phyloP scores from a whole-genome alignment of 2,888 invertebrate genomes.

The Eupithecia dodoneata region DNA sequence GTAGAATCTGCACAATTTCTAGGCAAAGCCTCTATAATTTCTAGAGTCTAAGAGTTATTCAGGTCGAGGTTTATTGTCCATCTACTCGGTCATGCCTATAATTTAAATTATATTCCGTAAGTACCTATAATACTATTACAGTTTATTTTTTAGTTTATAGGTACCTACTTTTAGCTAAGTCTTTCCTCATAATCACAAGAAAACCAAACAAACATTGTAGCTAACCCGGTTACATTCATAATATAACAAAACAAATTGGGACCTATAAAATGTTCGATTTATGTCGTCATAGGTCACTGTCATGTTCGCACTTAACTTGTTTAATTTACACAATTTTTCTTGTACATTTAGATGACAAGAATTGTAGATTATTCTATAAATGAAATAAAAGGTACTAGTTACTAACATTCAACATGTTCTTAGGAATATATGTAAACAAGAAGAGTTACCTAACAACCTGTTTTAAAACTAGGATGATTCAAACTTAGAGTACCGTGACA shows the following conservation, averaged over 20 bases:
- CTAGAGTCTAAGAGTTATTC: background rate
- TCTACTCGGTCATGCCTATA: background rate
- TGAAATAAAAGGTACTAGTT: background rate
- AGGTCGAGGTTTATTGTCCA: slow-evolving; percentile 1
- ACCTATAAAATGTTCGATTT: background rate
- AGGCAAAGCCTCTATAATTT: background rate
- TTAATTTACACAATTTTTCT: background rate
- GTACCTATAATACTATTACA: background rate
- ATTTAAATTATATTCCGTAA: background rate
- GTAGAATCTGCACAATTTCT: slow-evolving; percentile 16
- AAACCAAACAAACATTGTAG: background rate
- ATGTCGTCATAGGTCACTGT: background rate
- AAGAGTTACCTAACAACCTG: background rate
- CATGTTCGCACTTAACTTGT: background rate
- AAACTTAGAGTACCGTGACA: background rate
- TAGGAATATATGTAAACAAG: background rate
- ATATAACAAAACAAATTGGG: background rate
- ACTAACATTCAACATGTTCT: background rate
- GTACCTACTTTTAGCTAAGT: background rate
- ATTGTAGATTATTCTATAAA: background rate
- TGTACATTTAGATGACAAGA: background rate
- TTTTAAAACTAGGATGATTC: background rate
- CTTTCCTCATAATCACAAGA: background rate
- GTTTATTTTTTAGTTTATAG: background rate
- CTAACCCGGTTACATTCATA: background rate